A percentile compares a stretch with the other conserved stretches of the same genome.
These are phyloP conservation scores for Mesaphorura yosii DNA, from an alignment of 1,140 invertebrate species.

Conservation along the genomic window DNA sequence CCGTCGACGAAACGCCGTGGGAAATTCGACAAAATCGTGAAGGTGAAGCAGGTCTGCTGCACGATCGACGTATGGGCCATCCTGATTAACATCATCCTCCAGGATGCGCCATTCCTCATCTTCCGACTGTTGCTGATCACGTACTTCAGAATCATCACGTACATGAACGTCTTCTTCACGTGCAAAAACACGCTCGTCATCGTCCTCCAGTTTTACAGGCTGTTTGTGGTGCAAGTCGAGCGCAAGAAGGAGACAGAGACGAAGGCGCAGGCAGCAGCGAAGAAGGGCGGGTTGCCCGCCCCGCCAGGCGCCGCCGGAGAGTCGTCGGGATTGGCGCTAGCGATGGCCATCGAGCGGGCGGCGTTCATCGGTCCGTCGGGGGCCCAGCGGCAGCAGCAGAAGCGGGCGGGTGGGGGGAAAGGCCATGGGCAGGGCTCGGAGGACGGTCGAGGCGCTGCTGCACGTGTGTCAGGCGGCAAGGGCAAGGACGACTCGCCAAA, in stretches of 20 bases:
- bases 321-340: too few species aligned
- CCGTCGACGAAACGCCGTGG: background rate
- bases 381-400: background rate
- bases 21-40: constrained; percentile 23
- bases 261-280: constrained; percentile 37
- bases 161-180: constrained; percentile 87
- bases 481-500: constrained; percentile 12
- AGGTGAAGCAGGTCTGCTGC: constrained; percentile 50
- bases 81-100: constrained; percentile 38
- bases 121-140: constrained; percentile 70
- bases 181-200: constrained; percentile 81
- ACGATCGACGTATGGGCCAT: constrained; percentile 69
- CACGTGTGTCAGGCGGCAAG: constrained; percentile 26
- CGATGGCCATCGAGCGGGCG: constrained; percentile 20
- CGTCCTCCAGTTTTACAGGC: constrained; percentile 65
- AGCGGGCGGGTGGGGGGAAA: background rate
- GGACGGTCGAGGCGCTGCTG: background rate
- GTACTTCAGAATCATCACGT: constrained; percentile 74
- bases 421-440: background rate
- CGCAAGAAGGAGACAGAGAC: constrained; percentile 43
- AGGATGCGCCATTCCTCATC: constrained; percentile 71
- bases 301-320: too few species aligned
- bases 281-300: too few species aligned
- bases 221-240: constrained; percentile 64
- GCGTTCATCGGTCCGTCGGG: constrained; percentile 22